Evolutionary conservation across 2,797 vertebrate genomes (phyloP).

Genomic region (Paedocypris micromegethes): DNA sequence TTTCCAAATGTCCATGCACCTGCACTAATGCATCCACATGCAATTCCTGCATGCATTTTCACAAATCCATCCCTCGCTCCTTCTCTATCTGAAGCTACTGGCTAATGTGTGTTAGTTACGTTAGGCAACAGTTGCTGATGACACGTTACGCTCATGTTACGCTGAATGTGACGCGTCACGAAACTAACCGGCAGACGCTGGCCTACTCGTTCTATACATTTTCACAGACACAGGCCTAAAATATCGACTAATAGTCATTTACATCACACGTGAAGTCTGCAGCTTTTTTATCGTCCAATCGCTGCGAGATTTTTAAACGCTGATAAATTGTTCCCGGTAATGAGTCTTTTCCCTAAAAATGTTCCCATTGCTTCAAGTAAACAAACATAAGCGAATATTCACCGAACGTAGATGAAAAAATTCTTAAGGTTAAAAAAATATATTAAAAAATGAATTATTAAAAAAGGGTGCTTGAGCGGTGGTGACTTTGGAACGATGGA

Average conservation of each 20-base stretch:
- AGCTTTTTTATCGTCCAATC: constrained; percentile 30
- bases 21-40: constrained; percentile 35
- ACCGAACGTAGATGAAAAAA: constrained; percentile 24
- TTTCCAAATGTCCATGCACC: constrained; percentile 31
- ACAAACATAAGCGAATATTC: constrained; percentile 21
- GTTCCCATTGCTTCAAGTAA: constrained; percentile 30
- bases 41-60: constrained; percentile 34
- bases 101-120: neutral
- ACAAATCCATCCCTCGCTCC: constrained; percentile 16
- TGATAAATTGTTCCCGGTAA: no score
- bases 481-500: constrained; percentile 17
- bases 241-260: constrained; percentile 25
- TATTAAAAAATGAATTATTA: constrained; percentile 27
- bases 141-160: constrained; percentile 10
- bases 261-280: constrained; percentile 19
- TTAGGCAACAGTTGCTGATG: constrained; percentile 3
- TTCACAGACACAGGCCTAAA: constrained; percentile 33
- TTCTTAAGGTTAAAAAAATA: constrained; percentile 27
- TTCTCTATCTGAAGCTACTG: neutral
- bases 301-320: neutral
- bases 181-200: constrained; percentile 22
- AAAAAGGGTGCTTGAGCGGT: constrained; percentile 26
- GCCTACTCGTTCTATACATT: constrained; percentile 32
- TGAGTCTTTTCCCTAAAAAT: constrained; percentile 18
- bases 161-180: constrained; percentile 24